Conservation (phyloP, 2,797 vertebrate genomes). For the Phyllotis vaccarum region DNA sequence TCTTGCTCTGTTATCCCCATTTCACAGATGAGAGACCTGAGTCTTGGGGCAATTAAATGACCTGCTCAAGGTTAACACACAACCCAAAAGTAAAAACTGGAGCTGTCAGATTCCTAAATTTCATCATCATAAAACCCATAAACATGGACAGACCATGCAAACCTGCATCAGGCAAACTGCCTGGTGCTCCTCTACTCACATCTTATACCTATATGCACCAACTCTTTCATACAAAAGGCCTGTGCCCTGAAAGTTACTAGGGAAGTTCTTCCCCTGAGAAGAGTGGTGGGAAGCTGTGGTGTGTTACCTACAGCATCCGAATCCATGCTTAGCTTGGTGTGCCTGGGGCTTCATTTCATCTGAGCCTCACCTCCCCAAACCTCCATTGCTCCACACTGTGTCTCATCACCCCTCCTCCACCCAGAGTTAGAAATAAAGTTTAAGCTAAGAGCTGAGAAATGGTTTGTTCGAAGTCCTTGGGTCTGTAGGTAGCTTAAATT, state of each 20-base stretch:
- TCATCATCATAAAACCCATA: background rate
- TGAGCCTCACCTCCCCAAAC: background rate
- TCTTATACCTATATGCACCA: background rate
- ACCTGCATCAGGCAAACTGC: background rate
- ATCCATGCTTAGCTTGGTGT: background rate
- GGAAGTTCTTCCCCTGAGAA: background rate
- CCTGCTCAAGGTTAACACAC: background rate
- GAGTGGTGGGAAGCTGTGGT: background rate
- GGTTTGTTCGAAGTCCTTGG: background rate
- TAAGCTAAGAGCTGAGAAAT: background rate
- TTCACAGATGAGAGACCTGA: conserved; percentile 44
- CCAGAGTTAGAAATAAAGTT: background rate
- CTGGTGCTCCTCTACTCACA: fast-evolving
- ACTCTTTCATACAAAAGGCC: background rate
- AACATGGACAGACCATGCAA: background rate
- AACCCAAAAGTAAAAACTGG: background rate
- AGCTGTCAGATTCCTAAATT: conserved; percentile 5
- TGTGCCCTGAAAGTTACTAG: background rate
- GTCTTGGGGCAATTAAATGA: background rate
- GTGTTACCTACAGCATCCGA: background rate
- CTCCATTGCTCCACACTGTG: background rate
- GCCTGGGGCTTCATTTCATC: background rate
- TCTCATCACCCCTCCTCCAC: background rate
- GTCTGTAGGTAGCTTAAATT: background rate
- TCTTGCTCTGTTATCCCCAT: background rate